Conservation (phyloP, 2,888 invertebrate genomes). For the Acholoe squamosa region DNA sequence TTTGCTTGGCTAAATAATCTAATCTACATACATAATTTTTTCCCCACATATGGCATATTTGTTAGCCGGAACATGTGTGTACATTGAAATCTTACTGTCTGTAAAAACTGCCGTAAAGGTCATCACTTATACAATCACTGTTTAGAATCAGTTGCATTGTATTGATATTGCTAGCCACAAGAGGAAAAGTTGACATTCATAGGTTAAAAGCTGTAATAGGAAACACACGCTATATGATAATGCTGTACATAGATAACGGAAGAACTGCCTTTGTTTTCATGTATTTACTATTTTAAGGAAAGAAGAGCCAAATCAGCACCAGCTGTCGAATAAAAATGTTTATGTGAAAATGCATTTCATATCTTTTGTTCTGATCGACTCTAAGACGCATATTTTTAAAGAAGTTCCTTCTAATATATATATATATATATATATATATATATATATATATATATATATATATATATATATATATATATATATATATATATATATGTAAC, state of each 20-base stretch:
- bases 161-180: constrained; percentile 2
- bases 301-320: background rate
- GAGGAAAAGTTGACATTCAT: background rate
- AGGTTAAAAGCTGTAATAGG: background rate
- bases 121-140: background rate
- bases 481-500: too few species aligned
- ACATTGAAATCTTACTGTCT: background rate
- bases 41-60: too few species aligned
- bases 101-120: background rate
- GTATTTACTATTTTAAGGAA: background rate
- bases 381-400: too few species aligned
- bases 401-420: too few species aligned
- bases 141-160: background rate
- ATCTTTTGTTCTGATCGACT: too few species aligned
- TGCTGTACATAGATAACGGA: background rate
- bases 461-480: too few species aligned
- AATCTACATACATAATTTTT: too few species aligned
- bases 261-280: constrained; percentile 34
- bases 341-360: background rate
- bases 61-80: background rate
- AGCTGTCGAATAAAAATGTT: constrained; percentile 25
- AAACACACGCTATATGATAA: background rate
- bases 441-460: too few species aligned
- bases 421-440: too few species aligned
- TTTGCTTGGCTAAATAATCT: too few species aligned